Base-by-base conservation (phyloP, 1,140 invertebrate genomes). In the Bombus fervidus region DNA sequence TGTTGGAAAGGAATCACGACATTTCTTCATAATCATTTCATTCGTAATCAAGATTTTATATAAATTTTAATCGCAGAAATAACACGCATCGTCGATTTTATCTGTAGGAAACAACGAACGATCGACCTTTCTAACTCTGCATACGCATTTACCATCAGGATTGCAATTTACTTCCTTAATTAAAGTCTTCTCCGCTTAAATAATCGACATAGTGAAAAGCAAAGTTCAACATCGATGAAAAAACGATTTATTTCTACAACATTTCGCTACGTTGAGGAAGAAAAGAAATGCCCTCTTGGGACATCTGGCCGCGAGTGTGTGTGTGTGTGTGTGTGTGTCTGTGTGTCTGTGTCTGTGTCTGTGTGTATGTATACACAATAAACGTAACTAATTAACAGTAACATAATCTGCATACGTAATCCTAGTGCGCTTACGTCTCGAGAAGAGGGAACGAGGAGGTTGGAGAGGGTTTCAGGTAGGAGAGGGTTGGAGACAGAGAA, bases 331-430 rank as follows among this genome's bases (percentile, higher is more conserved):
- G n/a, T 8, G 28, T 47, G 8, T 57, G 66, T 66, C 1, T 34
- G 13, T 31, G n/a, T 34, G 5, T 66, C 41, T n/a, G 64, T 68
- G 39, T 73, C 22, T 13, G 28, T 57, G 37, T 34, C 13, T 22
- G 53, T 22, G 53, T 25, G 37, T 81, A 41, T 57, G 22, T 64
- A 81, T 85, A 81, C 78, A 78, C 83, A 41, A 68, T 84, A 90
- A 88, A 83, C 76, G 69, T 90, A 90, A 90, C 87, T 83, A 86
- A 90, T 90, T 86, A 91, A 91, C 83, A 82, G 31, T 90, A 91
- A 86, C 88, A 86, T 91, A 88, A 90, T 90, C 81, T 90, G 31
- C 79, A 82, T 90, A 75, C 86, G 47, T 91, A 90, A 91, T 69
- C 81, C 83, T 91, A 91, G 86, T 90, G 89, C 89, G 78, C 83